These are phyloP conservation scores for Pollicipes pollicipes DNA, from an alignment of 1,140 invertebrate species.

Conservation along the genomic window DNA sequence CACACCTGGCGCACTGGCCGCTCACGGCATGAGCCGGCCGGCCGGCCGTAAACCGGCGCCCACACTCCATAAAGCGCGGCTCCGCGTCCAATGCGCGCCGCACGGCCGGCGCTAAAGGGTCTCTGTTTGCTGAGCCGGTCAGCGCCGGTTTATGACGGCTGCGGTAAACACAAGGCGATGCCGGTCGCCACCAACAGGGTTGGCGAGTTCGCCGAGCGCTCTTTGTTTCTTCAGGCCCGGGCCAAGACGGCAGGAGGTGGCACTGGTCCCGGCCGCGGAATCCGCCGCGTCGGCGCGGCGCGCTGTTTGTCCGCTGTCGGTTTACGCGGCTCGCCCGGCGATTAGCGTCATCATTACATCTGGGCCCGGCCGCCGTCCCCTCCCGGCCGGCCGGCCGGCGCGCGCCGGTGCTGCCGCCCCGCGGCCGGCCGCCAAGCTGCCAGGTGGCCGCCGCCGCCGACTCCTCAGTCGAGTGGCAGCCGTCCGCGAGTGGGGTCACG, in stretches of 20 bases:
- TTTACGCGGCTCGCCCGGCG: no score
- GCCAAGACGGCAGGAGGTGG: no score
- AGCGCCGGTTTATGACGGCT: not conserved
- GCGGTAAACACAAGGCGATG: not conserved
- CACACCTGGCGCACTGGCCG: not conserved
- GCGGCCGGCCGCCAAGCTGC: not conserved
- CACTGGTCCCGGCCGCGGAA: no score
- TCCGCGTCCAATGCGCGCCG: no score
- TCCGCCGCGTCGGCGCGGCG: no score
- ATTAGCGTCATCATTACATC: not conserved
- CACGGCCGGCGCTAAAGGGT: not conserved
- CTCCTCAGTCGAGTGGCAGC: no score
- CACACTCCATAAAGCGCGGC: not conserved
- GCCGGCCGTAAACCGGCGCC: not conserved
- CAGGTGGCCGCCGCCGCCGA: not conserved
- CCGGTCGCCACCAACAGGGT: not conserved
- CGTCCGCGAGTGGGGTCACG: not conserved
- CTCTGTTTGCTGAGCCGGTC: no score
- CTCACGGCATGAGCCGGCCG: not conserved
- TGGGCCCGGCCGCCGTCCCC: no score
- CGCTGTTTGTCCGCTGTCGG: not conserved
- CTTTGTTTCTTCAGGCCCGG: no score
- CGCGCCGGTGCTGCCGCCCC: not conserved
- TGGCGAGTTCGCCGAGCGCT: not conserved
- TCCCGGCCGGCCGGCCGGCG: no score